phyloP scores from a whole-genome alignment of 2,888 invertebrate genomes.

The Crossocerus cetratus region DNA sequence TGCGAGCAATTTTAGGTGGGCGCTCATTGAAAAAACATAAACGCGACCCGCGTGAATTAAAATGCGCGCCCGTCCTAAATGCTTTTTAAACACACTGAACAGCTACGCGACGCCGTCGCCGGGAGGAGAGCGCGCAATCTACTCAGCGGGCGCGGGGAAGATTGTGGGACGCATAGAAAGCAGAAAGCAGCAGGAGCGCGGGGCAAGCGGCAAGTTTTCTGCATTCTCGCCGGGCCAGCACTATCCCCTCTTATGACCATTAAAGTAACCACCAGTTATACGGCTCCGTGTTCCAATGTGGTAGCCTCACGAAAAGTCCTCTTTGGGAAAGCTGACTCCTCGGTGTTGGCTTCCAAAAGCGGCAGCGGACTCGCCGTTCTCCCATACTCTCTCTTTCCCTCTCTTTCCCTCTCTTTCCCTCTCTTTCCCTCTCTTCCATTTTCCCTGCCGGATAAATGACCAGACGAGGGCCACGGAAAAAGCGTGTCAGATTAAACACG shows the following conservation, averaged over 20 bases:
- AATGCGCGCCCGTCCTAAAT: slow-evolving; percentile 23
- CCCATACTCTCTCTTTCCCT: too few relatives aligned
- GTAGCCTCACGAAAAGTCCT: slow-evolving; percentile 34
- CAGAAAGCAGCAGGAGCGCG: neutral
- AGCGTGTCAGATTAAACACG: slow-evolving; percentile 14
- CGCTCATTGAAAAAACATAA: slow-evolving; percentile 36
- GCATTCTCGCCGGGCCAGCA: slow-evolving; percentile 16
- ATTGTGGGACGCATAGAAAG: neutral
- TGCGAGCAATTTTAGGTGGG: slow-evolving; percentile 24
- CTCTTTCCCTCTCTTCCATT: too few relatives aligned
- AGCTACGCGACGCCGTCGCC: neutral
- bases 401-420: too few relatives aligned
- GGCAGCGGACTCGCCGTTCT: too few relatives aligned
- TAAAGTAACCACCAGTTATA: slow-evolving; percentile 44
- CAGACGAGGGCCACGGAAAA: neutral
- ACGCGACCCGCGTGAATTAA: slow-evolving; percentile 45
- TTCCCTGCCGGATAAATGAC: too few relatives aligned
- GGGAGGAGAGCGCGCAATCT: neutral
- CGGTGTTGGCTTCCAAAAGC: neutral
- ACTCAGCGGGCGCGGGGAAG: neutral
- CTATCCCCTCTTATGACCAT: slow-evolving; percentile 42
- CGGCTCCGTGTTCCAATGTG: slow-evolving; percentile 35
- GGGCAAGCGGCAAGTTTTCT: slow-evolving; percentile 14
- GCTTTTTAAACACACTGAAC: slow-evolving; percentile 9
- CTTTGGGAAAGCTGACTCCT: slow-evolving; percentile 7